Evolutionary conservation across 2,113 vertebrate genomes (phyloP).

Genomic region (Sciurus niger): DNA sequence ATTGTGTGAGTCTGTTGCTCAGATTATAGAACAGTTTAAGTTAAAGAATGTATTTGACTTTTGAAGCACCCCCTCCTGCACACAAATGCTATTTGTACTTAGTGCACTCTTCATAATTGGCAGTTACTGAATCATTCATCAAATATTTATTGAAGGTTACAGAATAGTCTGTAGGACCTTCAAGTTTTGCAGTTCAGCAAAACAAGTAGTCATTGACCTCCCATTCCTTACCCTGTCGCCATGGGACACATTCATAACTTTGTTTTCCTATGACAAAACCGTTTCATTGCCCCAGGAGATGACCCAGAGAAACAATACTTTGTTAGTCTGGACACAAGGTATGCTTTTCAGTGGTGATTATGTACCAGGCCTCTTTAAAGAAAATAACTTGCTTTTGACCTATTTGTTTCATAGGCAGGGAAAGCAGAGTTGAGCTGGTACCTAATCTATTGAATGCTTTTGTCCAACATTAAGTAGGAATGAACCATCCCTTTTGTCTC

Average conservation of each 20-base stretch:
- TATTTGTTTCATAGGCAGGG: background rate
- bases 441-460: slow-evolving; percentile 47
- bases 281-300: slow-evolving; percentile 66
- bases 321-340: slow-evolving; percentile 45
- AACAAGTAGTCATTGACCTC: background rate
- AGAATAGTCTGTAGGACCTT: slow-evolving; percentile 36
- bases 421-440: background rate
- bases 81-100: background rate
- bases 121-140: slow-evolving; percentile 32
- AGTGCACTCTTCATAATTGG: background rate
- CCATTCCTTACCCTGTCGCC: background rate
- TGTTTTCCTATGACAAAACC: slow-evolving; percentile 46
- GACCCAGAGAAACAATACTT: slow-evolving; percentile 64
- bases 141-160: slow-evolving; percentile 59
- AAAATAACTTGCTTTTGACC: background rate
- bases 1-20: background rate
- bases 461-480: slow-evolving; percentile 35
- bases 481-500: background rate
- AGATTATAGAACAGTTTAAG: background rate
- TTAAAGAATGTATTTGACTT: background rate
- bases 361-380: background rate
- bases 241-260: background rate
- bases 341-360: slow-evolving; percentile 1
- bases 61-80: background rate
- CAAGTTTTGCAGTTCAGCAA: background rate